These are phyloP conservation scores for Amniataba percoides DNA, from an alignment of 2,797 vertebrate species.

Conservation along the genomic window DNA sequence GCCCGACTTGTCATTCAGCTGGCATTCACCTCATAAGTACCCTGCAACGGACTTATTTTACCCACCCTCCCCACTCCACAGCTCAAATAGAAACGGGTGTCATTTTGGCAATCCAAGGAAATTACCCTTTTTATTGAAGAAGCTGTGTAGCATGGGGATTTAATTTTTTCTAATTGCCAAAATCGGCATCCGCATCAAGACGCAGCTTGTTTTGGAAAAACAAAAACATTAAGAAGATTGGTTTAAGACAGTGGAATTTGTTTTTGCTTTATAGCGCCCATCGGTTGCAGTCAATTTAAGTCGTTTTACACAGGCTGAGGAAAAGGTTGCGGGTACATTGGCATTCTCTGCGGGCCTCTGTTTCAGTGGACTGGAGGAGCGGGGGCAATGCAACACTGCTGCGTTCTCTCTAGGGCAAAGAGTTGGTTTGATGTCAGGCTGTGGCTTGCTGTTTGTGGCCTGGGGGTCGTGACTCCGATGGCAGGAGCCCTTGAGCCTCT, in stretches of 20 bases:
- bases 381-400: constrained; percentile 30
- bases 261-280: constrained; percentile 32
- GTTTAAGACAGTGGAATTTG: constrained; percentile 41
- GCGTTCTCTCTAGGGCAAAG: constrained; percentile 49
- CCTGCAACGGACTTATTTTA: constrained; percentile 17
- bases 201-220: constrained; percentile 41
- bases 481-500: constrained; percentile 52
- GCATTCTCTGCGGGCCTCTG: constrained; percentile 35
- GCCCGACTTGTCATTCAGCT: constrained; percentile 61
- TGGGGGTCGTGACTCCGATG: constrained; percentile 64
- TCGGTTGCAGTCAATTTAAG: constrained; percentile 44
- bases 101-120: constrained; percentile 38
- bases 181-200: constrained; percentile 25
- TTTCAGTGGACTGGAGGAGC: constrained; percentile 43
- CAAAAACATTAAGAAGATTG: constrained; percentile 44
- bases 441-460: constrained; percentile 56
- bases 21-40: constrained; percentile 55
- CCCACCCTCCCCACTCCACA: constrained; percentile 18
- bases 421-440: constrained; percentile 65
- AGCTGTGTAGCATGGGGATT: constrained; percentile 25
- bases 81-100: constrained; percentile 41
- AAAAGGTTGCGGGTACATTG: constrained; percentile 33
- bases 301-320: constrained; percentile 18
- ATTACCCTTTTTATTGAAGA: constrained; percentile 38
- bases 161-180: constrained; percentile 43